Evolutionary conservation across 2,113 vertebrate genomes (phyloP).

Genomic region (Tamias sibiricus): DNA sequence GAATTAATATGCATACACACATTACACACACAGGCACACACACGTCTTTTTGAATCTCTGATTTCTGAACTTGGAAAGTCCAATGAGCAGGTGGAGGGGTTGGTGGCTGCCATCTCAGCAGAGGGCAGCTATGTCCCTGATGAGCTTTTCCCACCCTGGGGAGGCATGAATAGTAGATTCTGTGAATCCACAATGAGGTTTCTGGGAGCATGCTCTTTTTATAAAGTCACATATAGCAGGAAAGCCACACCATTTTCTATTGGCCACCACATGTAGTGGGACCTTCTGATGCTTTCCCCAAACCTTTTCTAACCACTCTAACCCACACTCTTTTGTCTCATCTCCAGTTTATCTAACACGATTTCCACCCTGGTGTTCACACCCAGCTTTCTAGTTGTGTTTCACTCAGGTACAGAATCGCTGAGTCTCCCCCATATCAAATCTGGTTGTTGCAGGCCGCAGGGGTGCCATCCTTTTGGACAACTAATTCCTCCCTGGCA

Average conservation of each 20-base stretch:
- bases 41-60: neutral
- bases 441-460: neutral
- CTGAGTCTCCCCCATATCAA: neutral
- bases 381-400: neutral
- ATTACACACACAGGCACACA: neutral
- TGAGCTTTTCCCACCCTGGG: neutral
- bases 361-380: neutral
- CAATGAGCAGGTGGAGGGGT: neutral
- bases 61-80: constrained; percentile 15
- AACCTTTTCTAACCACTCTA: neutral
- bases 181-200: neutral
- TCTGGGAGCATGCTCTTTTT: neutral
- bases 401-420: neutral
- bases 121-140: neutral
- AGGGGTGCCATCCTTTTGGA: neutral
- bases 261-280: neutral
- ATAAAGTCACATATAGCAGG: neutral
- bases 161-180: neutral
- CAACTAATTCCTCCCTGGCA: neutral
- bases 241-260: neutral
- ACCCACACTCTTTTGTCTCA: neutral
- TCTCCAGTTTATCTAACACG: neutral
- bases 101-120: neutral
- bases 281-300: neutral
- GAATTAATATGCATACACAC: neutral